Percentiles rank a stretch among this genome's conserved stretches.
These are phyloP conservation scores for Fulica atra DNA, from an alignment of 2,113 vertebrate genomes.

Conservation along the genomic window DNA sequence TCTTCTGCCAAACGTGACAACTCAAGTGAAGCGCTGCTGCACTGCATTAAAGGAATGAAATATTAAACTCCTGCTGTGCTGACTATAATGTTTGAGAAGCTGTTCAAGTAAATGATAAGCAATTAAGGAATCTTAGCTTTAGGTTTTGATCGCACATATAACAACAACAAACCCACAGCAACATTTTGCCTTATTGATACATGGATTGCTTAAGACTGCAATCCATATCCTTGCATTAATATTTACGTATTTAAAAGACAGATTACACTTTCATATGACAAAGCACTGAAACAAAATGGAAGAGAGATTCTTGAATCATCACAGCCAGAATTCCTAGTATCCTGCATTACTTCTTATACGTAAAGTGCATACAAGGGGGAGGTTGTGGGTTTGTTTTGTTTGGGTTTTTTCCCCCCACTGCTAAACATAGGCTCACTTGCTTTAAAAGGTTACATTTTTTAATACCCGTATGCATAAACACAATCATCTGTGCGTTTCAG, in stretches of 20 bases:
- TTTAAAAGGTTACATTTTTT: not conserved
- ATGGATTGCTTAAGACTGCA: not conserved
- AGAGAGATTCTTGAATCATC: slow-evolving; percentile 40
- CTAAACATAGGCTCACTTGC: not conserved
- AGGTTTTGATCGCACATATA: not conserved
- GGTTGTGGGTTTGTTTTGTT: not conserved
- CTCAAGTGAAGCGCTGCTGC: not conserved
- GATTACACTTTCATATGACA: not conserved
- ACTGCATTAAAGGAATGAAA: not conserved
- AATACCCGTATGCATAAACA: not conserved
- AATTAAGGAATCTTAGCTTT: not conserved
- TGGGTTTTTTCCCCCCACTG: not conserved
- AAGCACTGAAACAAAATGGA: slow-evolving; percentile 56
- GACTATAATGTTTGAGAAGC: not conserved
- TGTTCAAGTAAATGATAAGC: not conserved
- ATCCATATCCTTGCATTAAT: not conserved
- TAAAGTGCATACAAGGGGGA: not conserved
- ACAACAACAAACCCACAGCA: not conserved
- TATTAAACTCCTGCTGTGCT: not conserved
- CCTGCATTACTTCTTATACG: not conserved
- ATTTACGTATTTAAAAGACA: not conserved
- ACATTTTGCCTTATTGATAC: not conserved
- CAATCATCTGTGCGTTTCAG: not conserved
- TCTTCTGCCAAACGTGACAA: not conserved
- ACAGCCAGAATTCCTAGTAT: not conserved